A percentile compares a stretch with the other conserved stretches of the same genome.
Conservation (phyloP, 2,113 vertebrate species). For the Petaurus breviceps region DNA sequence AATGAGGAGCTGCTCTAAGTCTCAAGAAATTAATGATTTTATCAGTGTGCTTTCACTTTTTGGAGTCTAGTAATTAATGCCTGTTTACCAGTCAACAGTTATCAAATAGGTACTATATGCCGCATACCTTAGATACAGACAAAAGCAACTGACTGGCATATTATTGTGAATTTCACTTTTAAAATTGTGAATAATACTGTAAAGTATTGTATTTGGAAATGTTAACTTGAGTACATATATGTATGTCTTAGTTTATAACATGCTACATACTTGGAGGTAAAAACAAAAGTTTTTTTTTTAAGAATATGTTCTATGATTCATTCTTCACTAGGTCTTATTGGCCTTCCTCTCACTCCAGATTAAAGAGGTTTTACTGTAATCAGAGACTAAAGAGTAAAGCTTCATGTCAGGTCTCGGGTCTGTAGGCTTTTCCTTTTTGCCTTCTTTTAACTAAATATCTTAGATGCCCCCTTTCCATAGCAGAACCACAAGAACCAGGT, state of each 20-base stretch:
- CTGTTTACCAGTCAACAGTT: background rate
- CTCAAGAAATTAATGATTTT: background rate
- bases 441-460: background rate
- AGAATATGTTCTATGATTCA: background rate
- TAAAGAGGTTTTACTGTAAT: background rate
- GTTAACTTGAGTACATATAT: background rate
- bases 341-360: background rate
- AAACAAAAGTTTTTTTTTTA: background rate
- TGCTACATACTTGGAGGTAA: background rate
- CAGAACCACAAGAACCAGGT: background rate
- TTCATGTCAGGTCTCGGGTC: background rate
- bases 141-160: background rate
- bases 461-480: background rate
- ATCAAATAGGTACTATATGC: background rate
- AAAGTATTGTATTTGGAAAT: background rate
- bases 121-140: background rate
- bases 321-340: background rate
- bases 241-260: background rate
- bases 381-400: background rate
- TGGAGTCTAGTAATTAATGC: no score
- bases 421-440: background rate
- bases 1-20: background rate
- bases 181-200: background rate
- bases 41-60: no score
- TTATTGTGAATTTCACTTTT: no score